phyloP scores from a whole-genome alignment of 2,113 vertebrate genomes.

The Malurus alboscapulatus region DNA sequence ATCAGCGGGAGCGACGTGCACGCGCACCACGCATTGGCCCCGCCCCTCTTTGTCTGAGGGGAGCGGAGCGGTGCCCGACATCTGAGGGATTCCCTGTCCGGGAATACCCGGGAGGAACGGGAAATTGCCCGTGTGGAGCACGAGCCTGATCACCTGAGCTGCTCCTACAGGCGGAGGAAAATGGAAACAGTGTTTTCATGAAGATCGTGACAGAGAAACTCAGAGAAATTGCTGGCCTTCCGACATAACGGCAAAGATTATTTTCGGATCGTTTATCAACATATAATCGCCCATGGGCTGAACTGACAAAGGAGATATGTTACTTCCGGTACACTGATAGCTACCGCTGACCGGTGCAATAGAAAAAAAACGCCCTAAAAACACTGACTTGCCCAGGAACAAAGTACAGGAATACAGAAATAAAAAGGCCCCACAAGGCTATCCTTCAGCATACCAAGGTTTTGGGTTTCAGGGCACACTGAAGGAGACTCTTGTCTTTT shows the following conservation, averaged over 20 bases:
- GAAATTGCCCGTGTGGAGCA: accelerated
- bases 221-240: too few species aligned
- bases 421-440: background rate
- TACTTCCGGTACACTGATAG: background rate
- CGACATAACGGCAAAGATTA: accelerated
- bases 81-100: accelerated
- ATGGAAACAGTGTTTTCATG: accelerated
- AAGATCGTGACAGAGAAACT: background rate
- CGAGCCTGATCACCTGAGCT: accelerated
- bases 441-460: background rate
- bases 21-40: accelerated
- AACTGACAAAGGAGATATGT: background rate
- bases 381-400: background rate
- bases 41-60: background rate
- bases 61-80: accelerated
- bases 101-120: accelerated
- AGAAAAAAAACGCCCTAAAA: background rate
- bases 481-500: background rate
- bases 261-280: background rate
- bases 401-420: background rate
- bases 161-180: too few species aligned
- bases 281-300: background rate
- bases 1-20: accelerated
- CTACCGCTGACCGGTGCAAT: background rate
- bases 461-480: background rate